A percentile compares a stretch with the other conserved stretches of the same genome.
These are phyloP conservation scores for Zophobas morio DNA, from an alignment of 1,140 invertebrate genomes.

Conservation along the genomic window DNA sequence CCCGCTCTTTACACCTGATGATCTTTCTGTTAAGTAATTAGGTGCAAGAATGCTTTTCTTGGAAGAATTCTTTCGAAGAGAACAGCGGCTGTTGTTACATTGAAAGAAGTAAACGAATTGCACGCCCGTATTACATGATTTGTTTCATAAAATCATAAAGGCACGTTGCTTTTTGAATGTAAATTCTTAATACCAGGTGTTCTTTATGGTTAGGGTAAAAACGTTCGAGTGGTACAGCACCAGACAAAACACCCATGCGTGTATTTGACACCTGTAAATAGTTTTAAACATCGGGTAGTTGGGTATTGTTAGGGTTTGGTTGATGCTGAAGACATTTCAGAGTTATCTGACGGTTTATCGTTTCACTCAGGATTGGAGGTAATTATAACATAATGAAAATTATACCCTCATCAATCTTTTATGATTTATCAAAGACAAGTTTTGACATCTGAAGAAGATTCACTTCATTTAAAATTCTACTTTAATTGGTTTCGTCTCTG, in stretches of 20 bases:
- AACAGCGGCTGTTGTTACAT: constrained; percentile 18
- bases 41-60: constrained; percentile 21
- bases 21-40: constrained; percentile 37
- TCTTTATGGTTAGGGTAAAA: constrained; percentile 1
- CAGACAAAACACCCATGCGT: constrained; percentile 11
- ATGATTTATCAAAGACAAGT: constrained; percentile 34
- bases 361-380: constrained; percentile 20
- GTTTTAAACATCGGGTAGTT: too few relatives aligned
- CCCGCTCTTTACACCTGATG: constrained; percentile 19
- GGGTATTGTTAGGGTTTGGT: too few relatives aligned
- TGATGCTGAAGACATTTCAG: not conserved
- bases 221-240: not conserved
- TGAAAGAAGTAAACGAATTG: constrained; percentile 28
- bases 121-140: constrained; percentile 12
- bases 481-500: constrained; percentile 14
- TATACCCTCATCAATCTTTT: constrained; percentile 36
- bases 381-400: constrained; percentile 32
- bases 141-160: constrained; percentile 30
- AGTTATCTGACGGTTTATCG: not conserved
- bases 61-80: constrained; percentile 28
- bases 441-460: constrained; percentile 33
- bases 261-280: constrained; percentile 2
- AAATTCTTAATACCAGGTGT: constrained; percentile 21
- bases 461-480: constrained; percentile 23
- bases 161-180: constrained; percentile 15